These are phyloP conservation scores for Drosophila murphyi DNA, from an alignment of 1,140 invertebrate species.

Conservation along the genomic window DNA sequence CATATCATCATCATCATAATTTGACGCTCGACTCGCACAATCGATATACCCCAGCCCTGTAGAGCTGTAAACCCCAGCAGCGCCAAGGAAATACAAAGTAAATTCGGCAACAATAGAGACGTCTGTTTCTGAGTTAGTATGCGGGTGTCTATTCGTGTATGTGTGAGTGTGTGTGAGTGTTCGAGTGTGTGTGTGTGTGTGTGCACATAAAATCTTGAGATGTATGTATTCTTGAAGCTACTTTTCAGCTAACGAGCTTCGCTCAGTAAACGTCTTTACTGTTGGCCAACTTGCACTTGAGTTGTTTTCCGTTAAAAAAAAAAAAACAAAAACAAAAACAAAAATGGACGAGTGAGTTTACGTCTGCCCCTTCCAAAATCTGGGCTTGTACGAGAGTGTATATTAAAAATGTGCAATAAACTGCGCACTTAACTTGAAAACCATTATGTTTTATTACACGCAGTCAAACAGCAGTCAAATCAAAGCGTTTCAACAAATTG, in stretches of 20 bases:
- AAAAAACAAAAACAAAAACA: too few relatives aligned
- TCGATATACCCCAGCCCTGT: constrained; percentile 31
- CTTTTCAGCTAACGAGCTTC: constrained; percentile 73
- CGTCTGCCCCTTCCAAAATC: background rate
- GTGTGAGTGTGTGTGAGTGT: constrained; percentile 7
- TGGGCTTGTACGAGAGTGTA: background rate
- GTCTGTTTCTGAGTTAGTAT: constrained; percentile 19
- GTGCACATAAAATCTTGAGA: constrained; percentile 57
- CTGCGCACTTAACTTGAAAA: constrained; percentile 7
- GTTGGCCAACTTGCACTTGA: constrained; percentile 59
- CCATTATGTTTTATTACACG: background rate
- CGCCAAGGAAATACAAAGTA: constrained; percentile 29
- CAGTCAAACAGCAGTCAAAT: background rate
- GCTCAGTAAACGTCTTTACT: constrained; percentile 72
- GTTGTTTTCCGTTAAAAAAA: background rate
- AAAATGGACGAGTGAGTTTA: too few relatives aligned
- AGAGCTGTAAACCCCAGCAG: background rate
- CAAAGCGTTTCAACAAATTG: background rate
- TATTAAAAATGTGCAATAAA: constrained; percentile 44
- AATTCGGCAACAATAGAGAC: constrained; percentile 31
- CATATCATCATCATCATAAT: constrained; percentile 50
- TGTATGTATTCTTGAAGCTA: constrained; percentile 64
- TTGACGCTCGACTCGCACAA: constrained; percentile 39
- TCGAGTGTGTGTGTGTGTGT: constrained; percentile 12
- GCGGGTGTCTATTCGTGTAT: background rate